Conservation (phyloP, 1,140 invertebrate species). For the Pentalonia nigronervosa region DNA sequence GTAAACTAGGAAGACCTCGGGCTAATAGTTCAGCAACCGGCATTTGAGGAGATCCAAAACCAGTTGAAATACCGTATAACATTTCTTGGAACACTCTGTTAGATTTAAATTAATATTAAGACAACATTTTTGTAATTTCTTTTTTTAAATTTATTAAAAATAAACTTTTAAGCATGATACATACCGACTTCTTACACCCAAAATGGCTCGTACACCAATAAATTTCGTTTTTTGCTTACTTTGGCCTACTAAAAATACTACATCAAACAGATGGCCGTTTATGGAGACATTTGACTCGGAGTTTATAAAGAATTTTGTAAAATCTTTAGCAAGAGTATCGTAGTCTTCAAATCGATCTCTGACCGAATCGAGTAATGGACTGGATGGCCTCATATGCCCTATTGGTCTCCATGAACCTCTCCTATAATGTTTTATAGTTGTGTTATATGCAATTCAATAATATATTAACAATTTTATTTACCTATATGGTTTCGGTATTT, state of each 20-base stretch:
- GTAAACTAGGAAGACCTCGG: constrained; percentile 81
- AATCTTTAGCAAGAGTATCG: constrained; percentile 91
- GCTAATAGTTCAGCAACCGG: constrained; percentile 87
- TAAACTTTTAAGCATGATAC: constrained; percentile 34
- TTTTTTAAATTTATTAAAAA: background rate
- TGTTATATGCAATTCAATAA: background rate
- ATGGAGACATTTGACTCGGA: constrained; percentile 73
- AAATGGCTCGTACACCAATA: constrained; percentile 87
- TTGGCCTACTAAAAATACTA: constrained; percentile 89
- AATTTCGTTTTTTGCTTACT: constrained; percentile 82
- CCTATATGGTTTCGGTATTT: constrained; percentile 95
- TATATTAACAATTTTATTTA: constrained; percentile 62
- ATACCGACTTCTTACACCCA: constrained; percentile 87
- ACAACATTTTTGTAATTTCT: background rate
- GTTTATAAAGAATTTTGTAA: constrained; percentile 87
- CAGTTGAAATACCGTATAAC: constrained; percentile 92
- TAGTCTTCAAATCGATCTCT: constrained; percentile 92
- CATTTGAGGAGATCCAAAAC: constrained; percentile 91
- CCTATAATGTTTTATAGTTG: constrained; percentile 63
- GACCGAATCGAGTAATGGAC: constrained; percentile 89
- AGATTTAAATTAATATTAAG: background rate
- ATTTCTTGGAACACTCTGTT: constrained; percentile 86
- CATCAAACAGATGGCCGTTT: constrained; percentile 86
- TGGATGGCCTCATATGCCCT: constrained; percentile 92
- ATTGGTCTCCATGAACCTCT: constrained; percentile 92